Conservation (phyloP, 2,888 invertebrate species). For the Eulithis prunata region DNA sequence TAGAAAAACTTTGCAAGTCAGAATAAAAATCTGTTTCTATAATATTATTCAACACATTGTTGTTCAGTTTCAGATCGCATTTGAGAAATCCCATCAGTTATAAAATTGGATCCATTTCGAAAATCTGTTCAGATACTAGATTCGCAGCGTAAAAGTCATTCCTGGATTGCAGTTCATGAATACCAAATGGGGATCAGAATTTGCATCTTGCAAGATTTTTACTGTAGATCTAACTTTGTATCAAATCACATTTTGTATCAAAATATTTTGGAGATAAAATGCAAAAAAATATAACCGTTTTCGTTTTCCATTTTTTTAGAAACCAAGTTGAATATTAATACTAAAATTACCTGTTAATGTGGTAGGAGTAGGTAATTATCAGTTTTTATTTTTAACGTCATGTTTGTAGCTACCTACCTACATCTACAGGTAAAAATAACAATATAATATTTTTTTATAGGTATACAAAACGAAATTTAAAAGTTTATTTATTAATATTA, state of each 20-base stretch:
- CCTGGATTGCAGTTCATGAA: slow-evolving; percentile 28
- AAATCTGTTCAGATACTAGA: slow-evolving; percentile 19
- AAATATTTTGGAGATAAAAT: too few relatives aligned
- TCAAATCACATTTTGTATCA: background rate
- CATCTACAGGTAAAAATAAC: too few relatives aligned
- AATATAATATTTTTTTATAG: too few relatives aligned
- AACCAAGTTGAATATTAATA: too few relatives aligned
- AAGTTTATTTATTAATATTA: too few relatives aligned
- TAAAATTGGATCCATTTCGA: slow-evolving; percentile 24
- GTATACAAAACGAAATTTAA: too few relatives aligned
- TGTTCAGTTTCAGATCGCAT: slow-evolving; percentile 1
- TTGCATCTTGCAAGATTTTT: slow-evolving; percentile 21
- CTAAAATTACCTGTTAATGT: too few relatives aligned
- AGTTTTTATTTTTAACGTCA: too few relatives aligned
- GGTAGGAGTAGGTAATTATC: too few relatives aligned
- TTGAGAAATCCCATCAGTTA: slow-evolving; percentile 16
- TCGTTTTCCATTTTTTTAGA: too few relatives aligned
- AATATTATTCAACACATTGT: background rate
- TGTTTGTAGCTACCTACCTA: background rate
- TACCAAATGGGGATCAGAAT: slow-evolving; percentile 23
- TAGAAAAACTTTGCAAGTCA: background rate
- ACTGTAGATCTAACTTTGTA: background rate
- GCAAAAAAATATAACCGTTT: too few relatives aligned
- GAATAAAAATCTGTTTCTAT: background rate
- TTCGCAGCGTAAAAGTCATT: slow-evolving; percentile 21